Evolutionary conservation across 2,113 vertebrate genomes (phyloP).

Genomic region (Tiliqua scincoides): DNA sequence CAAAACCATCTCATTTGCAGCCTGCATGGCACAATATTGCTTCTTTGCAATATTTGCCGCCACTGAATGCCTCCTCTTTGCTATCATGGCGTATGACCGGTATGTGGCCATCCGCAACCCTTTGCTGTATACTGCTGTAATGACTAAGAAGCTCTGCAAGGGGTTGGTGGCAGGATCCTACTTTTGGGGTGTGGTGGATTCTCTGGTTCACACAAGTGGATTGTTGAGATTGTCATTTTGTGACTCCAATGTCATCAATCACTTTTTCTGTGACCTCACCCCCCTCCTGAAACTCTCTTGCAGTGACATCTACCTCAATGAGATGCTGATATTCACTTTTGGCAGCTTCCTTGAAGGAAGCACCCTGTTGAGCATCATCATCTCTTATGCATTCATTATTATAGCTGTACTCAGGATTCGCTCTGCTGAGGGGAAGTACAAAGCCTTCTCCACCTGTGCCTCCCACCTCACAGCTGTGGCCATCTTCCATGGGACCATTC

Average conservation of each 20-base stretch:
- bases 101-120: background rate
- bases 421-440: background rate
- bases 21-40: conserved; percentile 51
- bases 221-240: background rate
- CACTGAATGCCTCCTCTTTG: conserved; percentile 36
- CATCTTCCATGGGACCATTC: background rate
- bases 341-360: conserved; percentile 8
- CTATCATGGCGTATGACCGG: background rate
- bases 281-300: conserved; percentile 10
- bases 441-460: background rate
- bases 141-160: background rate
- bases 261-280: conserved; percentile 24
- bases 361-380: background rate
- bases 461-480: background rate
- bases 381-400: background rate
- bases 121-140: background rate
- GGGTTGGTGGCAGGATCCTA: no score
- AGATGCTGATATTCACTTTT: conserved; percentile 31
- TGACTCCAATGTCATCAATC: background rate
- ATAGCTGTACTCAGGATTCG: background rate
- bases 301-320: conserved; percentile 18
- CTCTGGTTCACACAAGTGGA: background rate
- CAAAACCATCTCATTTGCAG: conserved; percentile 9
- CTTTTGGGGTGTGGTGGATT: no score
- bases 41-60: conserved; percentile 49